A percentile compares a stretch with the other conserved stretches of the same genome.
Evolutionary conservation across 2,113 vertebrate species (phyloP).

Genomic region (Clinocottus analis): DNA sequence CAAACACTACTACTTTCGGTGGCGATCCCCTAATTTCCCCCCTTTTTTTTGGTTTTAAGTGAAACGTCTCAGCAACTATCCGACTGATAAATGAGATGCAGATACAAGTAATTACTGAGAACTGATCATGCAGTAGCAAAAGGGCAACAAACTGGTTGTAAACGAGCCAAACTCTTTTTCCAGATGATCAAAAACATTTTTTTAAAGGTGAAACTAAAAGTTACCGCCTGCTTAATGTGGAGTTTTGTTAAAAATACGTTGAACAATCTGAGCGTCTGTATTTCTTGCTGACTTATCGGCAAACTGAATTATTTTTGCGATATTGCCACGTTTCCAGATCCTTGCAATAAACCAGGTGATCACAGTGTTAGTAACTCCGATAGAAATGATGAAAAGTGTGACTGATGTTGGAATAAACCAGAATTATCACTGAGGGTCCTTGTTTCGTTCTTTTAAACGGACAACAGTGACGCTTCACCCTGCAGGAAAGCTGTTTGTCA

Average conservation of each 20-base stretch:
- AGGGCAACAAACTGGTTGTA: background rate
- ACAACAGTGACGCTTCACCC: background rate
- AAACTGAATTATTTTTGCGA: background rate
- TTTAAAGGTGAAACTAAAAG: background rate
- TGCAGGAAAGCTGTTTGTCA: constrained; percentile 16
- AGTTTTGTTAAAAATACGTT: background rate
- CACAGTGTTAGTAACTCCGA: background rate
- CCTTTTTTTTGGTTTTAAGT: background rate
- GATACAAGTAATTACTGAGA: background rate
- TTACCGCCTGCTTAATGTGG: background rate
- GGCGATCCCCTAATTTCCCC: background rate
- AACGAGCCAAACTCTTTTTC: background rate
- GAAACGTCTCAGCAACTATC: background rate
- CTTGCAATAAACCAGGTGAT: background rate
- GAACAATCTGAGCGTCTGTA: background rate
- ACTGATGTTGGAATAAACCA: background rate
- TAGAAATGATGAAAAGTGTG: background rate
- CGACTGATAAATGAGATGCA: background rate
- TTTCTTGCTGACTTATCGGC: background rate
- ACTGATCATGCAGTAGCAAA: background rate
- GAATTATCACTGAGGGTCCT: background rate
- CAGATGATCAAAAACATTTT: background rate
- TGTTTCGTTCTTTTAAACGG: constrained; percentile 12
- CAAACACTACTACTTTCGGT: background rate
- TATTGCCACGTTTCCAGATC: background rate